phyloP scores from a whole-genome alignment of 2,888 invertebrate species.

The Catocala sponsa region DNA sequence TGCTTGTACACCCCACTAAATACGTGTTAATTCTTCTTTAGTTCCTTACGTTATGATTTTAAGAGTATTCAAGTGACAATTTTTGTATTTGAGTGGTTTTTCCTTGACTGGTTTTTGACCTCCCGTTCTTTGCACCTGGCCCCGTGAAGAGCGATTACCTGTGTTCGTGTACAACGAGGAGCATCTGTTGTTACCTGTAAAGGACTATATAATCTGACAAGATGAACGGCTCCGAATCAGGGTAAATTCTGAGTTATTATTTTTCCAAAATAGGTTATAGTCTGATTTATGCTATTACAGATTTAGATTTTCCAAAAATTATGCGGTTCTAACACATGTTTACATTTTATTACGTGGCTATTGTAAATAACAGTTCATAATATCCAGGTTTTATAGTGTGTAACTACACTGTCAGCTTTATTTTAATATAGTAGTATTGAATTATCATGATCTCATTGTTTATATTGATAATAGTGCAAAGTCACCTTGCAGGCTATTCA shows the following conservation, averaged over 20 bases:
- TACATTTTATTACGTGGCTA: constrained; percentile 11
- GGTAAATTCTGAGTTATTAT: constrained; percentile 85
- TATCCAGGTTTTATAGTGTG: too few relatives aligned
- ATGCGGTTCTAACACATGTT: constrained; percentile 10
- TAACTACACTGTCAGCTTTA: too few relatives aligned
- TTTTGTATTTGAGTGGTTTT: constrained; percentile 66
- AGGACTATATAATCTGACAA: constrained; percentile 63
- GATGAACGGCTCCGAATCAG: constrained; percentile 94
- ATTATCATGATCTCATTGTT: constrained; percentile 38
- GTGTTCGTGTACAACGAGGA: constrained; percentile 61
- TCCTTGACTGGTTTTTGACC: constrained; percentile 61
- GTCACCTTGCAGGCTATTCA: background rate
- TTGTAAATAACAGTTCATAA: constrained; percentile 5
- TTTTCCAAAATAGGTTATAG: constrained; percentile 45
- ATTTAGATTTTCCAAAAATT: background rate
- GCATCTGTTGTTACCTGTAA: constrained; percentile 57
- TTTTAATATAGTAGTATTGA: background rate
- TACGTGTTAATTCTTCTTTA: constrained; percentile 71
- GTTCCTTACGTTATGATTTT: constrained; percentile 73
- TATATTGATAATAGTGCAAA: constrained; percentile 16
- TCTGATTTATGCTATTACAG: background rate
- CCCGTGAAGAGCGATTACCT: constrained; percentile 61
- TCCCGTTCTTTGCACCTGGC: constrained; percentile 68
- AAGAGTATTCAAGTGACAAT: constrained; percentile 74
- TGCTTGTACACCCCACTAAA: constrained; percentile 70